Evolutionary conservation across 2,888 invertebrate species (phyloP), one percentile per base, ranked within the genome.

Genomic region (Gasteruption jaculator): DNA sequence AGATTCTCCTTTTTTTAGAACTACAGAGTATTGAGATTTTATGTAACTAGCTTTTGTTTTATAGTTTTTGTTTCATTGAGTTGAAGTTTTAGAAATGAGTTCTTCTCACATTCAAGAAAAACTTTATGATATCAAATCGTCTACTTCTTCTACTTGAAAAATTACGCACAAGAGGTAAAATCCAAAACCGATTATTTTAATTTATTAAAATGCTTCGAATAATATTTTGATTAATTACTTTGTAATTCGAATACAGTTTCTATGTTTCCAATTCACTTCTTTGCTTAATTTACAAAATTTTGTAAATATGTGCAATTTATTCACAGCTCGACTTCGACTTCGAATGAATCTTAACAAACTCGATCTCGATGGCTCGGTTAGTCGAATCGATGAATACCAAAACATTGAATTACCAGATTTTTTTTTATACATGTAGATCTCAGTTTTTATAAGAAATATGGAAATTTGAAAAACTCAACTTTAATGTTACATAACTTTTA

Each of bases 381-480:
- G 79, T 0, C 71, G 77, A 32, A 76, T 77, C 50, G 81, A 86
- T 56, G 80, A 81, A 7, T 87, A 86, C 69, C 85, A 86, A 61
- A 80, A 76, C 5, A 73, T 88, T 29, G 73, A 87, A 6, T 84
- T 83, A 1, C 80, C 83, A 1, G 82, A n/a, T n/a, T n/a, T n/a
- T n/a, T n/a, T n/a, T n/a, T n/a, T n/a, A n/a, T n/a, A n/a, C n/a
- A n/a, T n/a, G n/a, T n/a, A n/a, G n/a, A n/a, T n/a, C n/a, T n/a
- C n/a, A n/a, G n/a, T n/a, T n/a, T n/a, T n/a, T n/a, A n/a, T n/a
- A n/a, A n/a, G n/a, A n/a, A n/a, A n/a, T n/a, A n/a, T n/a, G n/a
- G n/a, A n/a, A n/a, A n/a, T n/a, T n/a, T n/a, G n/a, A n/a, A n/a
- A 88, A 35, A 85, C 85, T 2, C 76, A 81, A 48, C 85, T 82